A percentile compares a stretch with the other conserved stretches of the same genome.
Conservation (phyloP, 2,113 vertebrate species). For the Barnardius zonarius region DNA sequence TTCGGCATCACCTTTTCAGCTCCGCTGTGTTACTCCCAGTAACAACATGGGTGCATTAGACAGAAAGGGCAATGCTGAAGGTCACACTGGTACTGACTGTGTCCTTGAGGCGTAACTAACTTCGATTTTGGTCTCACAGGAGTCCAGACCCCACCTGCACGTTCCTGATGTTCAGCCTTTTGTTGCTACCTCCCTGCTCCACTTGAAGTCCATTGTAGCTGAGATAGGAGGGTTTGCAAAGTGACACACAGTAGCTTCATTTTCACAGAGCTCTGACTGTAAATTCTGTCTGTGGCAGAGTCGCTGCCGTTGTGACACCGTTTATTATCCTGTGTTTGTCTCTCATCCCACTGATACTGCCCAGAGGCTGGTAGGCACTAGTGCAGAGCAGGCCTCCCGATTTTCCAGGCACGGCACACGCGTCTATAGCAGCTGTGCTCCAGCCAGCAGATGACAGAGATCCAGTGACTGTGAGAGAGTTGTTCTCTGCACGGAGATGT, state of each 20-base stretch:
- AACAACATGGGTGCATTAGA: accelerated
- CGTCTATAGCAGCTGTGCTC: not conserved
- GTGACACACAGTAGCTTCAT: not conserved
- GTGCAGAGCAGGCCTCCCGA: not conserved
- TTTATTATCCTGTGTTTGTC: not conserved
- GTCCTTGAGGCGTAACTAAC: not conserved
- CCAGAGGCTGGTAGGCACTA: not conserved
- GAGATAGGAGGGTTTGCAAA: not conserved
- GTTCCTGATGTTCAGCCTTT: not conserved
- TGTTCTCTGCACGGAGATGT: not conserved
- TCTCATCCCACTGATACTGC: not conserved
- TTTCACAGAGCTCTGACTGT: not conserved
- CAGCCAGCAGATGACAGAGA: not conserved
- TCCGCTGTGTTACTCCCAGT: not conserved
- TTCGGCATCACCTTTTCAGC: not conserved
- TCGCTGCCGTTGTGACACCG: not conserved
- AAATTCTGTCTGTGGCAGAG: not conserved
- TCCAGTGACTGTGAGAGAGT: constrained; percentile 18
- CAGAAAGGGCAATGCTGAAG: not conserved
- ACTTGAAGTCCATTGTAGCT: not conserved
- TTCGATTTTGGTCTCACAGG: not conserved
- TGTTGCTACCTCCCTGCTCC: not conserved
- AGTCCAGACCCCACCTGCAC: not conserved
- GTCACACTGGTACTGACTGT: not conserved
- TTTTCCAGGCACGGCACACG: not conserved